phyloP scores from a whole-genome alignment of 2,113 vertebrate genomes.

The Pomatostomus ruficeps region DNA sequence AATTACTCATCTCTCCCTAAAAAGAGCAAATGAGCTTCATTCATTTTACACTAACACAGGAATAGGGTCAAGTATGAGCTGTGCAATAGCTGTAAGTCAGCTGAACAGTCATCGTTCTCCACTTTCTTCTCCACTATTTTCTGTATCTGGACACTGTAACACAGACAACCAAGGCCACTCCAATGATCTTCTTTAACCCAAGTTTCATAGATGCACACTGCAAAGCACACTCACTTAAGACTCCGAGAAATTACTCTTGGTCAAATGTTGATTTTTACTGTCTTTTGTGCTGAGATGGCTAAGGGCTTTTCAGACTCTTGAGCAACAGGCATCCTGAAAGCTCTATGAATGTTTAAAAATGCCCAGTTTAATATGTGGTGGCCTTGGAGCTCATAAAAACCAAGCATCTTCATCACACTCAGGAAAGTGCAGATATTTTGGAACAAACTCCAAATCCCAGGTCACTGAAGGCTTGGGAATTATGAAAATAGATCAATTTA shows the following conservation, averaged over 20 bases:
- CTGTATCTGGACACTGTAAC: background rate
- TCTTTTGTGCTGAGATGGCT: background rate
- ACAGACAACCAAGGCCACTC: background rate
- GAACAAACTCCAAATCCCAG: background rate
- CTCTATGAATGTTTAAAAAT: background rate
- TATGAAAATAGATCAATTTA: background rate
- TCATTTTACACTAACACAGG: background rate
- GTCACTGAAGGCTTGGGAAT: background rate
- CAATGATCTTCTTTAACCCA: background rate
- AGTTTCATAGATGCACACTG: background rate
- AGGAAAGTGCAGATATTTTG: background rate
- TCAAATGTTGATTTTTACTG: background rate
- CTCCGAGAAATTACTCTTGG: background rate
- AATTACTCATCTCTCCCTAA: slow-evolving; percentile 1
- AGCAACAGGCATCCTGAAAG: background rate
- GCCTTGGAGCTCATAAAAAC: background rate
- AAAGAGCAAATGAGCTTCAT: background rate
- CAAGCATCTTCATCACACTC: background rate
- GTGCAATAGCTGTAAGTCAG: background rate
- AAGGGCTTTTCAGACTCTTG: background rate
- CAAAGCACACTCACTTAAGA: background rate
- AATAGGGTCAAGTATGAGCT: background rate
- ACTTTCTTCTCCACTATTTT: background rate
- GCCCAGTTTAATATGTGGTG: background rate
- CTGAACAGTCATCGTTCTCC: background rate